A percentile compares a stretch with the other conserved stretches of the same genome.
Evolutionary conservation across 2,888 invertebrate genomes (phyloP).

Genomic region (Euzophera pinguis): DNA sequence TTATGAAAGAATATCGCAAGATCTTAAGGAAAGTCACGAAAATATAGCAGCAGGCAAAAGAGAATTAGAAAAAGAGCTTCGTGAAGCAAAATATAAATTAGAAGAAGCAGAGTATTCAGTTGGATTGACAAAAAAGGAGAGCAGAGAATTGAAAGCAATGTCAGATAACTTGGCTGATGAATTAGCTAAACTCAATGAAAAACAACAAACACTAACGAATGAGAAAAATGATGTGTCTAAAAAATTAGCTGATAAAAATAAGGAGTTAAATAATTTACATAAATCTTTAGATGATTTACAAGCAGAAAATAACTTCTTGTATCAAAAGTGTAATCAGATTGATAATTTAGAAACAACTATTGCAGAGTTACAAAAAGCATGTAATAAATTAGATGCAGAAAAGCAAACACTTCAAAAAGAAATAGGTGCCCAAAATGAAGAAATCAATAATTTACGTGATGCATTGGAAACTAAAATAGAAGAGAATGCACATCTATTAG

Average conservation of each 20-base stretch:
- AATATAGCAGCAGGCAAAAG: constrained; percentile 37
- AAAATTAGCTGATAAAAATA: constrained; percentile 34
- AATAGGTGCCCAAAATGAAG: constrained; percentile 36
- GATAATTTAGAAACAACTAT: constrained; percentile 15
- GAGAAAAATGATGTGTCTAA: constrained; percentile 40
- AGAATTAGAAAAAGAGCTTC: constrained; percentile 40
- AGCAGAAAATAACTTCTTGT: constrained; percentile 29
- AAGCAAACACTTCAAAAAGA: constrained; percentile 37
- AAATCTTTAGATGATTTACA: constrained; percentile 26
- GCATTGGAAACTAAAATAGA: constrained; percentile 42
- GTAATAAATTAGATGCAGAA: constrained; percentile 33
- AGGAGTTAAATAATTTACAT: constrained; percentile 28
- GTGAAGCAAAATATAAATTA: constrained; percentile 35
- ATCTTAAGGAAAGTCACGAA: constrained; percentile 39
- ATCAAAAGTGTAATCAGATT: constrained; percentile 27
- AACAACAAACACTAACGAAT: constrained; percentile 29
- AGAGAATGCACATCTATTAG: constrained; percentile 41
- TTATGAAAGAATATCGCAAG: constrained; percentile 35
- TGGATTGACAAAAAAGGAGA: constrained; percentile 41
- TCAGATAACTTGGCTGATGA: constrained; percentile 38
- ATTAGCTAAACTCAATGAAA: constrained; percentile 30
- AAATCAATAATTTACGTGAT: constrained; percentile 39
- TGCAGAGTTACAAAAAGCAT: constrained; percentile 26
- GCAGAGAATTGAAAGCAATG: constrained; percentile 35
- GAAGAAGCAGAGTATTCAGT: constrained; percentile 34